Percentiles rank a stretch among this genome's conserved stretches.
Conservation (phyloP, 2,888 invertebrate genomes). For the Ditula angustiorana region DNA sequence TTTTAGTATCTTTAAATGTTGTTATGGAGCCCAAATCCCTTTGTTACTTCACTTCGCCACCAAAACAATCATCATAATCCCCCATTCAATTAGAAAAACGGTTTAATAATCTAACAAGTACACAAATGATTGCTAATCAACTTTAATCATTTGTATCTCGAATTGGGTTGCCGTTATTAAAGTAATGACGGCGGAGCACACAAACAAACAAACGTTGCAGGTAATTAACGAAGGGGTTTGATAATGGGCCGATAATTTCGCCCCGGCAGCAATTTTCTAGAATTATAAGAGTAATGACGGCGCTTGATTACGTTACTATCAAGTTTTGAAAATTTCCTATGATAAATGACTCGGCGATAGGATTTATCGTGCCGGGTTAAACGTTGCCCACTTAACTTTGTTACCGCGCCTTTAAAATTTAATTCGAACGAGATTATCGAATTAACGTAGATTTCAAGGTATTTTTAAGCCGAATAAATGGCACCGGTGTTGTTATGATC, state of each 20-base stretch:
- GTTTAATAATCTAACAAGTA: conserved; percentile 37
- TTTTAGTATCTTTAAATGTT: no score
- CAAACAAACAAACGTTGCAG: conserved; percentile 37
- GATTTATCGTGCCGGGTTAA: conserved; percentile 33
- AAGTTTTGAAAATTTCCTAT: conserved; percentile 34
- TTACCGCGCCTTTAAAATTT: conserved; percentile 31
- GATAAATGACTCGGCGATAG: conserved; percentile 38
- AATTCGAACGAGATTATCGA: conserved; percentile 33
- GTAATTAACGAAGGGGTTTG: conserved; percentile 41
- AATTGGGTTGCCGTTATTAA: conserved; percentile 40
- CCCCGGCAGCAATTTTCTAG: conserved; percentile 39
- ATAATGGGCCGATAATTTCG: conserved; percentile 39
- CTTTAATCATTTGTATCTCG: conserved; percentile 39
- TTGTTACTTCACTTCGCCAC: background rate
- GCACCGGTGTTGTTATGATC: background rate
- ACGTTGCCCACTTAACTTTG: conserved; percentile 33
- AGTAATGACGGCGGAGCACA: conserved; percentile 37
- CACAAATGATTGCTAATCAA: conserved; percentile 39
- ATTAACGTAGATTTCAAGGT: conserved; percentile 12
- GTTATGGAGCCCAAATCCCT: no score
- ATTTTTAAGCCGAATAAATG: background rate
- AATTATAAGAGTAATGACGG: conserved; percentile 39
- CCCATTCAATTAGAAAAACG: conserved; percentile 35
- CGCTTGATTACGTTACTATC: conserved; percentile 38
- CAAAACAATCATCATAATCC: conserved; percentile 19